Conservation (phyloP, 1,140 invertebrate genomes). For the Heliothis subflexa region DNA sequence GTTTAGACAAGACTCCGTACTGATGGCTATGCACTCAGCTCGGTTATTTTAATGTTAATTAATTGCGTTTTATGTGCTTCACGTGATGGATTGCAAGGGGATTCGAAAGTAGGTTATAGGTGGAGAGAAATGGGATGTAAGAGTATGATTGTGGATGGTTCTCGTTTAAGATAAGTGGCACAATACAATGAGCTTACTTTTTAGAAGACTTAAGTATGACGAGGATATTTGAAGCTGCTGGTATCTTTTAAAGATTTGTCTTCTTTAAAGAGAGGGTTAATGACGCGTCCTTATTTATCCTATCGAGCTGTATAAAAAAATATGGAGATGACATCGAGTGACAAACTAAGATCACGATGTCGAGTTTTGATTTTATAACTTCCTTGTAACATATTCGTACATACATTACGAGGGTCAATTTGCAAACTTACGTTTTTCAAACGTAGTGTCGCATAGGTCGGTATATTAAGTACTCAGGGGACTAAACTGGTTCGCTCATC, state of each 20-base stretch:
- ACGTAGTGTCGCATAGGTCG: slow-evolving; percentile 1
- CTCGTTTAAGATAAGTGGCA: background rate
- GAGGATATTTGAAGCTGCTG: no score
- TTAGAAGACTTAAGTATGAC: no score
- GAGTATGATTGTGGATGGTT: background rate
- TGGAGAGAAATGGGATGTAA: slow-evolving; percentile 8
- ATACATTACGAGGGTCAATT: slow-evolving; percentile 1
- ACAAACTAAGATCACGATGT: no score
- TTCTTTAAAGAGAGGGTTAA: no score
- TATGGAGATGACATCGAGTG: no score
- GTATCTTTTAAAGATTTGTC: no score
- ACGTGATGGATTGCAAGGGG: slow-evolving; percentile 7
- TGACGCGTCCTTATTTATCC: no score
- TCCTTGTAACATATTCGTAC: background rate
- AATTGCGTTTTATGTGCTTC: slow-evolving; percentile 35
- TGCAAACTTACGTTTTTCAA: background rate
- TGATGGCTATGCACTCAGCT: slow-evolving; percentile 28
- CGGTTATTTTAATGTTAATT: slow-evolving; percentile 46
- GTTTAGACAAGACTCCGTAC: slow-evolving; percentile 58
- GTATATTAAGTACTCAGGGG: background rate
- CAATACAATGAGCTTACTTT: background rate
- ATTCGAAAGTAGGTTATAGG: background rate
- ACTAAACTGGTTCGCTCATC: background rate
- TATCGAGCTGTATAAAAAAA: no score
- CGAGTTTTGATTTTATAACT: no score